These are phyloP conservation scores for Gymnopithys bicolor DNA, from an alignment of 2,797 vertebrate genomes.

Conservation along the genomic window DNA sequence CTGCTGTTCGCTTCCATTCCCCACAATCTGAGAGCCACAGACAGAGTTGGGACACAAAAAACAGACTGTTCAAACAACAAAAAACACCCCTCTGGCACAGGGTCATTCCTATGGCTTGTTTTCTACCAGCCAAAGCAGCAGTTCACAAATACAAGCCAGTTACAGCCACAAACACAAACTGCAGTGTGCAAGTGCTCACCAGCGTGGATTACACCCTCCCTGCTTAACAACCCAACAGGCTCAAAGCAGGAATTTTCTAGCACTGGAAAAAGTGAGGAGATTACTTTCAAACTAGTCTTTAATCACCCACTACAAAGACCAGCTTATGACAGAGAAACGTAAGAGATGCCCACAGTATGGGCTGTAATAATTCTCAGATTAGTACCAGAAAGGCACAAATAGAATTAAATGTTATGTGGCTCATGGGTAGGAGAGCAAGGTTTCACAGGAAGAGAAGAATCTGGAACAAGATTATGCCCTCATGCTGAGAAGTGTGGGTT, in stretches of 20 bases:
- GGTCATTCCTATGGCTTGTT: not conserved
- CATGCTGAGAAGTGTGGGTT: not conserved
- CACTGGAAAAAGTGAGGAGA: not conserved
- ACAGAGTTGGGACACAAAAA: slow-evolving; percentile 53
- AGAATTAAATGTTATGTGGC: rapidly evolving
- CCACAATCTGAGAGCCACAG: slow-evolving; percentile 88
- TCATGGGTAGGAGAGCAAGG: not conserved
- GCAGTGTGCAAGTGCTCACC: not conserved
- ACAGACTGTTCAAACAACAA: slow-evolving; percentile 4
- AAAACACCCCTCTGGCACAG: not conserved
- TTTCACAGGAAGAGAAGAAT: not conserved
- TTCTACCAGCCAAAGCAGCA: slow-evolving; percentile 30
- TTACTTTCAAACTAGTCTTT: not conserved
- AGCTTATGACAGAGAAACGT: not conserved
- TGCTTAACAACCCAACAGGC: not conserved
- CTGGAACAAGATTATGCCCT: not conserved
- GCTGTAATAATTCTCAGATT: not conserved
- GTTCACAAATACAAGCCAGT: slow-evolving; percentile 22
- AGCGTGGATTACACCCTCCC: not conserved
- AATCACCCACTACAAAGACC: not conserved
- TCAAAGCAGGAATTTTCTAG: not conserved
- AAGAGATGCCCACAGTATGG: not conserved
- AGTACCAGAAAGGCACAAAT: not conserved
- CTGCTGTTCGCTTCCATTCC: slow-evolving; percentile 98
- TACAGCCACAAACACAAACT: not conserved